phyloP scores from a whole-genome alignment of 1,140 invertebrate species.

The Mamestra configurata region DNA sequence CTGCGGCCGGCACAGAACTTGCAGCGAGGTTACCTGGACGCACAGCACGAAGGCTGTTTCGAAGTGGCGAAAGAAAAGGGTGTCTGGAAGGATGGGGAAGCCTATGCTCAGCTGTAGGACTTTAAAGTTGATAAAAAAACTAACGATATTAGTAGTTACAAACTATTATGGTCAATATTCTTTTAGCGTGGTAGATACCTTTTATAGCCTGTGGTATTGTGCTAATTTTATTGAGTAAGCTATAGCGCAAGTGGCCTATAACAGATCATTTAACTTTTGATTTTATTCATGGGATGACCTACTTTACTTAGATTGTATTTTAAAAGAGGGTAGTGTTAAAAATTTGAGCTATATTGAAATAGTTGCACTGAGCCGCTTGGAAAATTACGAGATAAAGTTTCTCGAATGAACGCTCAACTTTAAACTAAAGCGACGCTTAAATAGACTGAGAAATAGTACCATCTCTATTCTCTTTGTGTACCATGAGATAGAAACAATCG shows the following conservation, averaged over 20 bases:
- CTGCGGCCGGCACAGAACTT: too few relatives aligned
- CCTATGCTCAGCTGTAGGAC: too few relatives aligned
- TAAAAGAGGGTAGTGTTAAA: neutral
- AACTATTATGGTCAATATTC: too few relatives aligned
- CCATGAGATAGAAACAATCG: neutral
- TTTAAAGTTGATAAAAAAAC: too few relatives aligned
- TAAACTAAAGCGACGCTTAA: neutral
- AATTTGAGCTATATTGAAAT: neutral
- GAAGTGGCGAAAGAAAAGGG: too few relatives aligned
- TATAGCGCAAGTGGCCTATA: neutral
- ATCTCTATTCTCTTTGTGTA: neutral
- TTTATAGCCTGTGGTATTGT: too few relatives aligned
- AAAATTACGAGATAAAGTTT: constrained; percentile 14
- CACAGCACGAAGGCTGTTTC: too few relatives aligned
- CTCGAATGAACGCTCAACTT: constrained; percentile 17
- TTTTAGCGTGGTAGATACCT: too few relatives aligned
- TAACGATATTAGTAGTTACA: too few relatives aligned
- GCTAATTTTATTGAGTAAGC: too few relatives aligned
- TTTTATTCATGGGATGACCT: neutral
- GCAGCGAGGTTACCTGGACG: too few relatives aligned
- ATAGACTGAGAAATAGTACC: neutral
- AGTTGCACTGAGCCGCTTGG: neutral
- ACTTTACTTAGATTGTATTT: neutral
- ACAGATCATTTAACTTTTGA: neutral
- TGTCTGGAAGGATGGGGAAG: too few relatives aligned